Evolutionary conservation across 2,113 vertebrate genomes (phyloP).

Genomic region (Actinemys pallida): DNA sequence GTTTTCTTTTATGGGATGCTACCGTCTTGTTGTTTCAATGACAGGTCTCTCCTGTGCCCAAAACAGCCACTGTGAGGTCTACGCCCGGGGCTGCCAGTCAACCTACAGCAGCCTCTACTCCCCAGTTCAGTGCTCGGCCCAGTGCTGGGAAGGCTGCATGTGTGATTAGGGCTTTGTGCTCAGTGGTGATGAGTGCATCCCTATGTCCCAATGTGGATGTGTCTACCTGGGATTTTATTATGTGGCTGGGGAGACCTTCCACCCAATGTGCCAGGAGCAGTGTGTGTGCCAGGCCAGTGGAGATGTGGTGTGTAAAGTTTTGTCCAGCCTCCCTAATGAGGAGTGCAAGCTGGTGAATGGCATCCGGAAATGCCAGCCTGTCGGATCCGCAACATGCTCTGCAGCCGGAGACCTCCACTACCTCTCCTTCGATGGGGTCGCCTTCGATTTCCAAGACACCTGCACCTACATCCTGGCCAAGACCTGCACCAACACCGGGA

Average conservation of each 20-base stretch:
- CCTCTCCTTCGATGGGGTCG: slow-evolving; percentile 70
- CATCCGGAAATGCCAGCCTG: slow-evolving; percentile 38
- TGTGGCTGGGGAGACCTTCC: slow-evolving; percentile 72
- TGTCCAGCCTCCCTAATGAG: slow-evolving; percentile 50
- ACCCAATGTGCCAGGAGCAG: slow-evolving; percentile 52
- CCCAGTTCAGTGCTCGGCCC: slow-evolving; percentile 59
- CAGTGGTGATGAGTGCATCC: slow-evolving; percentile 79
- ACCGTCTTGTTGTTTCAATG: neutral
- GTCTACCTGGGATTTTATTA: slow-evolving; percentile 78
- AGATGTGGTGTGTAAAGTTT: slow-evolving; percentile 37
- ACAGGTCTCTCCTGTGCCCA: slow-evolving; percentile 52
- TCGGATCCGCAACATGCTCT: slow-evolving; percentile 60
- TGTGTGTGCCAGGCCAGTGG: slow-evolving; percentile 59
- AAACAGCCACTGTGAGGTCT: slow-evolving; percentile 81
- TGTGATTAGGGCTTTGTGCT: slow-evolving; percentile 80
- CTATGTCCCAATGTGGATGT: slow-evolving; percentile 83
- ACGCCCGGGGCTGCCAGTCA: slow-evolving; percentile 70
- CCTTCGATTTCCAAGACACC: slow-evolving; percentile 71
- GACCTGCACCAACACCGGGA: accelerated
- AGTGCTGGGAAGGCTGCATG: slow-evolving; percentile 80
- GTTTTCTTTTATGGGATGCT: neutral
- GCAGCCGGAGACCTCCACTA: slow-evolving; percentile 66
- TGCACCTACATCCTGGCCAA: slow-evolving; percentile 73
- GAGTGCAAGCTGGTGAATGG: slow-evolving; percentile 48
- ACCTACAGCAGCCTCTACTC: slow-evolving; percentile 78